Evolutionary conservation across 2,888 invertebrate species (phyloP), one percentile per base, ranked within the genome.

Genomic region (Onchidella celtica): DNA sequence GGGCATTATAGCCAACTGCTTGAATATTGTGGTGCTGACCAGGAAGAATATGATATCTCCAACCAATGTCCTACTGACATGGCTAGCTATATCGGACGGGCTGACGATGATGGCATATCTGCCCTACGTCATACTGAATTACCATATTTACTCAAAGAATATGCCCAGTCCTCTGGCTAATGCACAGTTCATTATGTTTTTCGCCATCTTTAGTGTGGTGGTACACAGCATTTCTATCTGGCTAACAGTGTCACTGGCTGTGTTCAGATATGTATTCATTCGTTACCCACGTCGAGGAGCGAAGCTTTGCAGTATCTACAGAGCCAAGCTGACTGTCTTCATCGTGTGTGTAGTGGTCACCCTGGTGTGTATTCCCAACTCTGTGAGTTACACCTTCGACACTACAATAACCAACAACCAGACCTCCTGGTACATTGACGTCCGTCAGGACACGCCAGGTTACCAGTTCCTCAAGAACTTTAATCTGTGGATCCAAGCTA

Each of bases 211-310:
- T 92, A 96, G 97, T 59, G 97, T 98, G 93, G 95, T 96, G 72
- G 95, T 96, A 83, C 97, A 97, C 93, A 98, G 98, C 2, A 97
- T 98, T 86, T 97, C 98, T 2, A 98, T 98, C 87, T 98, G 97
- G 96, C 94, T 99, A 87, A 98, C 98, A 0, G 96, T 99, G 0
- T 97, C 97, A 0, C 94, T 99, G 83, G 98, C 98, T 0, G 96
- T 98, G 2, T 99, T 98, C 97, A 95, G 98, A 9, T 98, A 97
- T 92, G 83, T 84, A 55, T 80, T 83, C 68, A 84, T 84, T 57
- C 76, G 84, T 6, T 91, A 90, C 92, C 97, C 97, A 0, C 96
- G 97, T 86, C 95, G 95, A 87, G 97, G 97, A 90, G 95, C 96
- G 34, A 95, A 96, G 57, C 96, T 97, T 96, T 98, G 97, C 92